Evolutionary conservation across 2,797 vertebrate genomes (phyloP), one percentile per base, ranked within the genome.

Genomic region (Aselliscus stoliczkanus): DNA sequence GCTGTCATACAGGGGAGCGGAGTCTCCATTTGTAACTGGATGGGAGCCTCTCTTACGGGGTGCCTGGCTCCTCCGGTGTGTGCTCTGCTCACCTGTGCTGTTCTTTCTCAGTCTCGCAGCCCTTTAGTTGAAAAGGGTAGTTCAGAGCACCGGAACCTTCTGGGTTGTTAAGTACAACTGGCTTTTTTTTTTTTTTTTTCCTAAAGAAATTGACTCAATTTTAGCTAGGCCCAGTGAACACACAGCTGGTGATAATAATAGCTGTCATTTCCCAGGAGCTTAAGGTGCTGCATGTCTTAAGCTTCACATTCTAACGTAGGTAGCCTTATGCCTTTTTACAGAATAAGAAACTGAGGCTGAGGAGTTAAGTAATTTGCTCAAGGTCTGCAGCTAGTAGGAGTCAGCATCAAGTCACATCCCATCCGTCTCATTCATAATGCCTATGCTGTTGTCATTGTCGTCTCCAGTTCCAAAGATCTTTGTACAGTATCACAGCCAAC

Each of bases 341-440:
- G 94, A 95, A 7, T 58, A 72, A 86, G 96, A 94, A 97, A 97
- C 80, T 67, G 93, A 93, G 96, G 92, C 95, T 58, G 91, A 96
- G 97, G 82, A 77, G 70, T 90, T 67, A 12, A 76, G 58, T 86
- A 25, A 79, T 96, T 94, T 96, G 97, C 95, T 97, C 97, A 94
- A 96, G 97, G 97, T 97, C 93, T 93, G 42, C 62, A 91, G 73
- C 94, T 81, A 13, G 72, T 72, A 62, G 84, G 42, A 52, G 82
- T 37, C 88, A 62, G 47, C 81, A 29, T 34, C 73, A 15, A 65
- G 82, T 73, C 69, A 83, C 62, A 42, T 62, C 70, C 44, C 37
- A 56, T 3, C 52, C 42, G 84, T 76, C 70, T 92, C 8, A 10
- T 50, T 37, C 20, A 18, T 44, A 18, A 9, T 17, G 72, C 82